These are phyloP conservation scores for Pristionchus exspectatus DNA, from an alignment of 2,888 invertebrate genomes.

Conservation along the genomic window DNA sequence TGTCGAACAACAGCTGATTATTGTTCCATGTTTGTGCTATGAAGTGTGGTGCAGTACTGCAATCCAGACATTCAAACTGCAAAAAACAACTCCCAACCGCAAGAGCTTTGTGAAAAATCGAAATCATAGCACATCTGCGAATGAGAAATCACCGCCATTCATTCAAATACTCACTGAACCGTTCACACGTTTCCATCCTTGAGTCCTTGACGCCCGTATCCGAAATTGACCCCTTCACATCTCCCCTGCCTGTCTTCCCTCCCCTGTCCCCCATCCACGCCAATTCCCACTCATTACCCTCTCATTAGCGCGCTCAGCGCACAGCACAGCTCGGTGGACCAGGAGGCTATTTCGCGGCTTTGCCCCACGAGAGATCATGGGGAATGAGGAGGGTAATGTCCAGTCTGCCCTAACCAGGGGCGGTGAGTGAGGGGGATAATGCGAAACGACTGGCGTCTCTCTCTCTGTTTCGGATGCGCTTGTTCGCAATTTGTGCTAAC, in stretches of 20 bases:
- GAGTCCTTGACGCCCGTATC: not conserved
- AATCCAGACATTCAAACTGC: too few relatives aligned
- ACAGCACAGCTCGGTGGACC: not conserved
- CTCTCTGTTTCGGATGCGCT: not conserved
- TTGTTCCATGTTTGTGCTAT: too few relatives aligned
- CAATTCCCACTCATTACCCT: constrained; percentile 41
- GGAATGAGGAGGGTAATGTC: not conserved
- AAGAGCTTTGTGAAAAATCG: too few relatives aligned
- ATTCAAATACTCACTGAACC: not conserved
- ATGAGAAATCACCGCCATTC: too few relatives aligned
- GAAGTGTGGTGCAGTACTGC: too few relatives aligned
- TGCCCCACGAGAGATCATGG: not conserved
- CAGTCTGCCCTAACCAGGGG: not conserved
- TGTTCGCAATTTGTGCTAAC: not conserved
- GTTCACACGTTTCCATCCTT: not conserved
- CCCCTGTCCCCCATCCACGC: not conserved
- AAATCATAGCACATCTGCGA: too few relatives aligned
- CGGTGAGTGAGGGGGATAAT: not conserved
- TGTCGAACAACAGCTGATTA: too few relatives aligned
- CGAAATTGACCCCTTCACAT: constrained; percentile 23
- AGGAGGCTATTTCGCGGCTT: not conserved
- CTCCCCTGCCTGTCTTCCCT: not conserved
- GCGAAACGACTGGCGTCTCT: not conserved
- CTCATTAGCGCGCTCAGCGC: constrained; percentile 12
- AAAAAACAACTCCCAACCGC: too few relatives aligned